Percentiles rank a stretch among this genome's conserved stretches.
Evolutionary conservation across 1,140 invertebrate species (phyloP).

Genomic region (Caerostris extrusa): DNA sequence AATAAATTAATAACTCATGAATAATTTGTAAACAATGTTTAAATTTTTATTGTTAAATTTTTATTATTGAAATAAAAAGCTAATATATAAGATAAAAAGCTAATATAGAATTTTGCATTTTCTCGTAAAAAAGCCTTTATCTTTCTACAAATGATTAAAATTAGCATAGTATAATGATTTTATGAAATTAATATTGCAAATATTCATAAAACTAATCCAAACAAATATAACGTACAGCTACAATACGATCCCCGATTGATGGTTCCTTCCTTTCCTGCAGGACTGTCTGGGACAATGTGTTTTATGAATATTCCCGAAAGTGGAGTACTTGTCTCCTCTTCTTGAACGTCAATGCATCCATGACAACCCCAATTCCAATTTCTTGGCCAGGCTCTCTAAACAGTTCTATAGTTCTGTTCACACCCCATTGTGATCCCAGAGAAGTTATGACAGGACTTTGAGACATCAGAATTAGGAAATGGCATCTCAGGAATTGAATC

Average conservation of each 20-base stretch:
- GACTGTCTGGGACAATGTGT: constrained; percentile 95
- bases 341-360: constrained; percentile 88
- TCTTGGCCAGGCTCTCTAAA: constrained; percentile 87
- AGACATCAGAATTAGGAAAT: constrained; percentile 22
- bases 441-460: constrained; percentile 51
- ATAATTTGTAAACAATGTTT: too few species aligned
- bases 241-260: constrained; percentile 87
- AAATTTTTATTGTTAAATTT: too few species aligned
- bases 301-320: constrained; percentile 98
- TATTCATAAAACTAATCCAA: not conserved
- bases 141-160: too few species aligned
- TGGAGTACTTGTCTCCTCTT: constrained; percentile 20
- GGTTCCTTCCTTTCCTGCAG: constrained; percentile 92
- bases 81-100: too few species aligned
- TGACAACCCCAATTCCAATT: constrained; percentile 98
- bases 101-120: too few species aligned
- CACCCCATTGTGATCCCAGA: constrained; percentile 88
- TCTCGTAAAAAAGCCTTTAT: too few species aligned
- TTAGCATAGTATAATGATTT: too few species aligned
- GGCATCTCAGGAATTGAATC: constrained; percentile 48
- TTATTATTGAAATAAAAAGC: too few species aligned
- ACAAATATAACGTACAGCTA: constrained; percentile 81
- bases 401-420: constrained; percentile 88
- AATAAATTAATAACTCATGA: too few species aligned
- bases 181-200: not conserved